Evolutionary conservation across 2,888 invertebrate genomes (phyloP).

Genomic region (Drosophila merina): DNA sequence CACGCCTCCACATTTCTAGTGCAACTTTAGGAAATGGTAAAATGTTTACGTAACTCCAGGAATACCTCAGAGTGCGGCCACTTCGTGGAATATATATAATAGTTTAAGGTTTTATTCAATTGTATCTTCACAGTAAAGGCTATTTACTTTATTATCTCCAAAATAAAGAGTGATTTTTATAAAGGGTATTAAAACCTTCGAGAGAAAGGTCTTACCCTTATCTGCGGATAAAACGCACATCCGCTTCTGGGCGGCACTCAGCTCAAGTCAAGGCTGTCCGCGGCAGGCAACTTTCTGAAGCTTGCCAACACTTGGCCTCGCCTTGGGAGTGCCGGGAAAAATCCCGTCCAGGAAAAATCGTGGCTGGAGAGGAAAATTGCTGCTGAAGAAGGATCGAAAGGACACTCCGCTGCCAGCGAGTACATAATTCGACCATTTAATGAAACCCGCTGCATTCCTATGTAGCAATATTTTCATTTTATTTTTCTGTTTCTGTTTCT

Average conservation of each 20-base stretch:
- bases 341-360: not conserved
- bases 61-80: not conserved
- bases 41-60: slow-evolving; percentile 16
- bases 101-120: too few species aligned
- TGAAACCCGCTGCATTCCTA: slow-evolving; percentile 58
- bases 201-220: not conserved
- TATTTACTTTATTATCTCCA: too few species aligned
- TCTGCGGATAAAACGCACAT: slow-evolving; percentile 19
- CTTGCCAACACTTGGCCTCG: slow-evolving; percentile 29
- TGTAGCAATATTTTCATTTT: slow-evolving; percentile 26
- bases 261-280: slow-evolving; percentile 46
- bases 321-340: slow-evolving; percentile 16
- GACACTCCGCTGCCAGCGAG: slow-evolving; percentile 34
- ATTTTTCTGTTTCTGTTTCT: slow-evolving; percentile 45
- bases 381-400: slow-evolving; percentile 18
- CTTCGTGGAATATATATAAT: too few species aligned
- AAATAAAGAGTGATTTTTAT: too few species aligned
- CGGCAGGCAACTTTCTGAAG: slow-evolving; percentile 31
- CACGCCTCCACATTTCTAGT: slow-evolving; percentile 2
- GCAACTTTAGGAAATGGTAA: slow-evolving; percentile 39
- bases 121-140: too few species aligned
- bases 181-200: not conserved
- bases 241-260: slow-evolving; percentile 9
- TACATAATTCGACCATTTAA: slow-evolving; percentile 61
- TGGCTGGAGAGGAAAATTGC: slow-evolving; percentile 4